Evolutionary conservation across 37 sponge, comb jelly and placozoan species (phyloP), one percentile per base, ranked within the genome.

Genomic region (Chondrilla cf. caribensis): DNA sequence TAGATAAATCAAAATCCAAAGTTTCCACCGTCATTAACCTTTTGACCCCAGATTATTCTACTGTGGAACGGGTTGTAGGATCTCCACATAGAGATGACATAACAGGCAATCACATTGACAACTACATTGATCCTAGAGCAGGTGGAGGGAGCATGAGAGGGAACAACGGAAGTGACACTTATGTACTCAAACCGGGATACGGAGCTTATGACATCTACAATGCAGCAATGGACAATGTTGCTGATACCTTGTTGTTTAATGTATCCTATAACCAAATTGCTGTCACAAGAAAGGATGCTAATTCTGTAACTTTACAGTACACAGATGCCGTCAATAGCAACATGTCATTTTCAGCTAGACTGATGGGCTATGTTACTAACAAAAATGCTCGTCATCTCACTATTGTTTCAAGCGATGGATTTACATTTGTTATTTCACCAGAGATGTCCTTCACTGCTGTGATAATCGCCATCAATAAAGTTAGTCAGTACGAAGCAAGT

Each of bases 161-260:
- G 9, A 26, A 35, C 3, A 59, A 60, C 60, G 81, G 81, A n/a
- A 70, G 38, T 40, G 83, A 82, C 32, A 70, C 83, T 7, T 82
- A 82, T 43, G 72, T 82, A 51, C 39, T 82, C 8, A 51, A 43
- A 18, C 31, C 54, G 2, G 40, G n/a, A 24, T 82, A 82, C 24
- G 72, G 72, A 8, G 4, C 5, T 38, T 31, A 31, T 22, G 38
- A 47, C 11, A 82, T 82, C 33, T 3, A 82, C 17, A 82, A 82
- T 37, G 3, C 5, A 40, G 83, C 83, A 21, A 33, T 6, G 18
- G 83, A 82, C 38, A 26, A 70, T n/a, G 33, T 14, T 17, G 21
- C 37, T 25, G 83, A 82, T 28, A 41, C 57, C 9, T 8, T 82
- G 7, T 28, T 32, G 3, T 82, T 82, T 70, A 7, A 3, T 42